These are phyloP conservation scores for Drosophila nigricruria DNA, from an alignment of 2,888 invertebrate species.

Conservation along the genomic window DNA sequence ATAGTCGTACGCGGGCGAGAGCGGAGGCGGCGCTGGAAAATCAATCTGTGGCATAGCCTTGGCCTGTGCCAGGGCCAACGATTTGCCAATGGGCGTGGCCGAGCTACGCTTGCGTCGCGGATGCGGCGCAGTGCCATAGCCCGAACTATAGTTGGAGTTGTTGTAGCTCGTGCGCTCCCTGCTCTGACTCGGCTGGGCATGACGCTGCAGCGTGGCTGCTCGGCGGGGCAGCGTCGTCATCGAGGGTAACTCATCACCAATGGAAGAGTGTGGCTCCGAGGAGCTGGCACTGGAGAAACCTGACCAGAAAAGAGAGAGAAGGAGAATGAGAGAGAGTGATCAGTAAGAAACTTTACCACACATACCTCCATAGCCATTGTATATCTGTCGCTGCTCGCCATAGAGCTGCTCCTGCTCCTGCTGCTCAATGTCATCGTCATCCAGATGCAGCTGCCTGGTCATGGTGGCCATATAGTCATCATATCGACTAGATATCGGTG, in stretches of 20 bases:
- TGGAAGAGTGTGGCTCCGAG: slow-evolving; percentile 73
- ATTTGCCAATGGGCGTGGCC: slow-evolving; percentile 74
- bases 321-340: neutral
- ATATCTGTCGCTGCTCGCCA: slow-evolving; percentile 74
- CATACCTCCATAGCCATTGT: slow-evolving; percentile 81
- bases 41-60: slow-evolving; percentile 81
- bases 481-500: slow-evolving; percentile 64
- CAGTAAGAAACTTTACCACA: neutral
- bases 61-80: slow-evolving; percentile 51
- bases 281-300: slow-evolving; percentile 81
- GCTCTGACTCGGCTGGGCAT: slow-evolving; percentile 32
- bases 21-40: slow-evolving; percentile 82
- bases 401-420: slow-evolving; percentile 55
- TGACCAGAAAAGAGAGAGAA: slow-evolving; percentile 12
- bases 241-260: slow-evolving; percentile 59
- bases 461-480: slow-evolving; percentile 82
- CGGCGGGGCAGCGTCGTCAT: slow-evolving; percentile 53
- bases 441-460: slow-evolving; percentile 75
- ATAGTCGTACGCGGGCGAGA: slow-evolving; percentile 83
- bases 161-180: slow-evolving; percentile 13
- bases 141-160: slow-evolving; percentile 22
- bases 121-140: slow-evolving; percentile 71
- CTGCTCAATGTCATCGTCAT: slow-evolving; percentile 50
- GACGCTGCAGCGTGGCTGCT: slow-evolving; percentile 66
- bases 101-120: slow-evolving; percentile 75